Evolutionary conservation across 2,797 vertebrate species (phyloP).

Genomic region (Artibeus jamaicensis): DNA sequence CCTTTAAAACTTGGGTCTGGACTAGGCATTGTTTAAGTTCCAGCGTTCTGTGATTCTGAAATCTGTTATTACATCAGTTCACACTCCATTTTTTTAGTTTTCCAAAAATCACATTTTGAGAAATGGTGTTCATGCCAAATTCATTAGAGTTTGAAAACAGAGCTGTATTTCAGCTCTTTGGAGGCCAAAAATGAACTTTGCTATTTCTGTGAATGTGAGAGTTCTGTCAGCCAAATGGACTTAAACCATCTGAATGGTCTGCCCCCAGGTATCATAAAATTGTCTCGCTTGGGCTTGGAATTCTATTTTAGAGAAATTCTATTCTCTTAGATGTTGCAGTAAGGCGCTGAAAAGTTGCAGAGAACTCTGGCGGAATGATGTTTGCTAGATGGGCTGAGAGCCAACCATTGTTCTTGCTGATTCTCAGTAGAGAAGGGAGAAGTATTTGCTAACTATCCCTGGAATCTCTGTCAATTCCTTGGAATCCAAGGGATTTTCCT

Average conservation of each 20-base stretch:
- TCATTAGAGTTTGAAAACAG: conserved; percentile 60
- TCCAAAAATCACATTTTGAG: conserved; percentile 44
- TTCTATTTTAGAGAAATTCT: conserved; percentile 31
- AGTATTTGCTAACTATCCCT: conserved; percentile 61
- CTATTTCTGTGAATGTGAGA: conserved; percentile 64
- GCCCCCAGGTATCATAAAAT: conserved; percentile 36
- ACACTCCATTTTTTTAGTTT: not conserved
- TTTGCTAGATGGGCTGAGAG: conserved; percentile 31
- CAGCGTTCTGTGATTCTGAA: conserved; percentile 26
- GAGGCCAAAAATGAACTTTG: conserved; percentile 44
- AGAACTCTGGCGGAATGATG: not conserved
- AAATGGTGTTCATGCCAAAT: conserved; percentile 11
- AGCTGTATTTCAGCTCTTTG: conserved; percentile 37
- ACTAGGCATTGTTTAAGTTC: not conserved
- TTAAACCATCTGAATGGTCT: conserved; percentile 57
- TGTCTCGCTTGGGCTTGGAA: not conserved
- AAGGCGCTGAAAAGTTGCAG: not conserved
- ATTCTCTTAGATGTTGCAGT: not conserved
- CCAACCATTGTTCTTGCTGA: conserved; percentile 61
- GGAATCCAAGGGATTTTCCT: conserved; percentile 77
- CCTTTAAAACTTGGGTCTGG: not conserved
- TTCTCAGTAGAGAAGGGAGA: conserved; percentile 52
- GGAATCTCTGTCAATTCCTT: conserved; percentile 70
- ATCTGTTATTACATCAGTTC: conserved; percentile 38
- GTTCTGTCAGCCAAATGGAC: conserved; percentile 55